Evolutionary conservation across 2,113 vertebrate species (phyloP), one percentile per base, ranked within the genome.

Genomic region (Crotalus horridus): DNA sequence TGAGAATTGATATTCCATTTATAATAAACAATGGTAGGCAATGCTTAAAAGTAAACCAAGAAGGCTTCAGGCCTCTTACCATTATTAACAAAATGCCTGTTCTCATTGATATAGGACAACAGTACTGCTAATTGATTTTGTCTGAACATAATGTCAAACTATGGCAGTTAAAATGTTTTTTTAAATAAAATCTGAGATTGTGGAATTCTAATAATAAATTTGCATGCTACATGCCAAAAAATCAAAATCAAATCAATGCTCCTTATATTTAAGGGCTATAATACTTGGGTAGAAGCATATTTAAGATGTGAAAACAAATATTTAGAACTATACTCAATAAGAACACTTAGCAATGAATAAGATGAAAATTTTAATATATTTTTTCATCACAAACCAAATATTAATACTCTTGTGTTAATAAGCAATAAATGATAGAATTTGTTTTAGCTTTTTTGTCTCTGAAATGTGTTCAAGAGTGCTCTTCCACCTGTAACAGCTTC

Each of bases 391-490:
- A 91, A 64, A 55, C 92, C 94, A 92, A 93, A 95, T 92, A 0
- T 87, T 95, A 56, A 81, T 6, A 81, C 86, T n/a, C 48, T 59
- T 54, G n/a, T 85, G 54, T 93, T 81, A 85, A 59, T 56, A 61
- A 81, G 29, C 46, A 21, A 89, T 91, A 90, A 91, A 93, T 53
- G 94, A 87, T 51, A 74, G 7, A 81, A 64, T 54, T 56, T 48
- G 91, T 85, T 92, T 74, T 58, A 23, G 24, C 53, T 26, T 93
- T 95, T 93, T 94, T 94, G 9, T 91, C 26, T 92, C 81, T 93
- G 81, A 93, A 92, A 54, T 91, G 0, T 0, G n/a, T 53, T 92
- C 7, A 24, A 51, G 55, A 93, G 55, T 86, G 12, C 55, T 48
- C 26, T 93, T 87, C 24, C 15, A 88, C 51, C 43, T 81, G 91